Evolutionary conservation across 2,113 vertebrate species (phyloP).

Genomic region (Leptocoma aspasia): DNA sequence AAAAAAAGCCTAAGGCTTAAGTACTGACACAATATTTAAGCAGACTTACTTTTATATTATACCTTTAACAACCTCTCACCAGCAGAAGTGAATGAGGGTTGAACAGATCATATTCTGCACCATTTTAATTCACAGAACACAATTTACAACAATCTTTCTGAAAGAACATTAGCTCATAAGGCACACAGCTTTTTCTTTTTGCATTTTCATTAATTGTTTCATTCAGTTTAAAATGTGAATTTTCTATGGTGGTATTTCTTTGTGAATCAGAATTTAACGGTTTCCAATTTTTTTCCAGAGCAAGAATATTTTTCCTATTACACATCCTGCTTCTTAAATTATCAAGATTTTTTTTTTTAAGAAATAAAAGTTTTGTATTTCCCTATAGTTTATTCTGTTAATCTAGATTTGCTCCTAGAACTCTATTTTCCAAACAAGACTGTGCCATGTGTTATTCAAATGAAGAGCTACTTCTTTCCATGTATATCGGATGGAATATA

Average conservation of each 20-base stretch:
- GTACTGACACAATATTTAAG: accelerated
- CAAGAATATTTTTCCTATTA: neutral
- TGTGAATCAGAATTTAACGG: neutral
- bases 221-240: neutral
- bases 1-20: neutral
- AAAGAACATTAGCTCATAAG: neutral
- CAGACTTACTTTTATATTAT: neutral
- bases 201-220: neutral
- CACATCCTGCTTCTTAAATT: neutral
- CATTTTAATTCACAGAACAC: neutral
- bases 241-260: neutral
- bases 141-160: neutral
- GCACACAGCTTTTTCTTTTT: neutral
- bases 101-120: neutral
- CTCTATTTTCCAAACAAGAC: neutral
- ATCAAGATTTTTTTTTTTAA: neutral
- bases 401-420: neutral
- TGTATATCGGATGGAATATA: neutral
- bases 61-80: neutral
- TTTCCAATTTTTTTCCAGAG: neutral
- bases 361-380: neutral
- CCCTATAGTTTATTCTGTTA: neutral
- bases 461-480: neutral
- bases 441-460: neutral
- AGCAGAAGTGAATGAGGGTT: neutral